Evolutionary conservation across 2,113 vertebrate species (phyloP).

Genomic region (Reinhardtius hippoglossoides): DNA sequence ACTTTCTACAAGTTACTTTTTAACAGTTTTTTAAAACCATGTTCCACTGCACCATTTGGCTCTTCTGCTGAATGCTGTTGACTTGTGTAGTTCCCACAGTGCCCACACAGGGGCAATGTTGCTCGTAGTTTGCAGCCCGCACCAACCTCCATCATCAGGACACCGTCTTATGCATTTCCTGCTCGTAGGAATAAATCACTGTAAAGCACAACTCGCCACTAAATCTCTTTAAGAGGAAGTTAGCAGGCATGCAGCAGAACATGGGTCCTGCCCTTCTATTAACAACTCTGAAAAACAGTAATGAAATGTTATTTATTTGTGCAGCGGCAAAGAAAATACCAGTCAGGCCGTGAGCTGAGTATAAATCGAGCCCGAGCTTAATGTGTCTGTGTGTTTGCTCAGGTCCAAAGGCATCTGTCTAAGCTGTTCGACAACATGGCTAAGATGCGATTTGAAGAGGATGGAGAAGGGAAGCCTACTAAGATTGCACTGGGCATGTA

Average conservation of each 20-base stretch:
- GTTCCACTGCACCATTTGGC: constrained; percentile 11
- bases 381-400: constrained; percentile 38
- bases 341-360: constrained; percentile 13
- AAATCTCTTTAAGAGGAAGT: constrained; percentile 49
- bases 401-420: constrained; percentile 94
- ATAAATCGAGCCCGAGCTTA: constrained; percentile 10
- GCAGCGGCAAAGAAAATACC: not conserved
- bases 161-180: constrained; percentile 35
- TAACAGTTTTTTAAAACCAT: not conserved
- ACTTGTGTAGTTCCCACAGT: constrained; percentile 23
- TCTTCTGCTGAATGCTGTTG: not conserved
- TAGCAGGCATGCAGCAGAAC: constrained; percentile 46
- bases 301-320: constrained; percentile 42
- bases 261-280: constrained; percentile 22
- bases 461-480: constrained; percentile 78
- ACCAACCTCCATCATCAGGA: constrained; percentile 24
- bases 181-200: constrained; percentile 53
- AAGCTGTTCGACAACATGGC: constrained; percentile 96
- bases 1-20: constrained; percentile 4
- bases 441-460: constrained; percentile 88
- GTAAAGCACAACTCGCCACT: constrained; percentile 48
- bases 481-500: constrained; percentile 91
- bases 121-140: constrained; percentile 38
- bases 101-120: constrained; percentile 72
- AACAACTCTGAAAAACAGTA: constrained; percentile 28